A percentile compares a stretch with the other conserved stretches of the same genome.
Evolutionary conservation across 2,113 vertebrate genomes (phyloP).

Genomic region (Bucco capensis): DNA sequence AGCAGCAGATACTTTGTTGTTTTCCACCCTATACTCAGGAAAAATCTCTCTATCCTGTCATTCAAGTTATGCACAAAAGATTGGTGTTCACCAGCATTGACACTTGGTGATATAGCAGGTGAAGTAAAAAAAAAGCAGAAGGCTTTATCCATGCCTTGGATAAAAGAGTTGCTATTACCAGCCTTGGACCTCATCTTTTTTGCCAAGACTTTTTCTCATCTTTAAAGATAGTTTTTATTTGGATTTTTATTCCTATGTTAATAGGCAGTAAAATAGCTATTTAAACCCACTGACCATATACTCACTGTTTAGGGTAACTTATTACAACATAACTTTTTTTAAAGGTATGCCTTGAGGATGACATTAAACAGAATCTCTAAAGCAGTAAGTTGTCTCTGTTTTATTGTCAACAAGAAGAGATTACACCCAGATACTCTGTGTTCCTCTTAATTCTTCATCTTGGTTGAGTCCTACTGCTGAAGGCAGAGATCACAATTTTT

Average conservation of each 20-base stretch:
- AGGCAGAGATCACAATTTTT: background rate
- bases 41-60: background rate
- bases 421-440: background rate
- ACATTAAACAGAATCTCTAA: background rate
- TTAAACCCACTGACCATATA: background rate
- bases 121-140: background rate
- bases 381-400: background rate
- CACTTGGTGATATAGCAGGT: background rate
- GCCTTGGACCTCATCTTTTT: background rate
- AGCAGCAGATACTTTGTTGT: background rate
- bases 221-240: background rate
- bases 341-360: background rate
- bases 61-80: background rate
- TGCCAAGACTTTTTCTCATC: background rate
- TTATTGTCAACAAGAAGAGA: background rate
- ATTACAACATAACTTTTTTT: background rate
- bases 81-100: background rate
- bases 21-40: background rate
- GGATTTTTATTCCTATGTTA: background rate
- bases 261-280: background rate
- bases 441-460: background rate
- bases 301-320: background rate
- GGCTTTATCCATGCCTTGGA: accelerated
- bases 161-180: background rate
- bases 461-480: background rate